Conservation (phyloP, 2,113 vertebrate genomes). For the Orthonyx spaldingii region DNA sequence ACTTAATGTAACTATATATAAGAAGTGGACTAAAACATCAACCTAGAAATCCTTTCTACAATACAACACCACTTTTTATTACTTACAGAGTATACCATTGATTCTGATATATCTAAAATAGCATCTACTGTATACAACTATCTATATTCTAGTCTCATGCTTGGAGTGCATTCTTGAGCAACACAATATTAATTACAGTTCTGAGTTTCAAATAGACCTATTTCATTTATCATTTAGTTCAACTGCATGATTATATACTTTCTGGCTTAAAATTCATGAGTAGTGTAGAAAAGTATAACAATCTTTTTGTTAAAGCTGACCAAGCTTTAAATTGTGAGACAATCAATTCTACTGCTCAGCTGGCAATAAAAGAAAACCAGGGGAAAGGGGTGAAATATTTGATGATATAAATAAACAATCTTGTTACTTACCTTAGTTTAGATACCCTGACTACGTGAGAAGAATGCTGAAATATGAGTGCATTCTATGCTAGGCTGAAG, state of each 20-base stretch:
- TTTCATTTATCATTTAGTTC: not conserved
- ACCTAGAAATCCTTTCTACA: not conserved
- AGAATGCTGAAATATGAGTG: not conserved
- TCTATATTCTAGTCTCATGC: not conserved
- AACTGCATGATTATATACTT: not conserved
- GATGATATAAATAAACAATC: not conserved
- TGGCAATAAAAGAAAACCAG: not conserved
- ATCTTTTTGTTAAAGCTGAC: not conserved
- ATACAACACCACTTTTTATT: not conserved
- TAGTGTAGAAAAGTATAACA: not conserved
- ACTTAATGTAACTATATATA: not conserved
- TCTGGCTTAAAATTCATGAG: not conserved
- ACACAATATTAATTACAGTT: not conserved
- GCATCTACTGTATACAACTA: not conserved
- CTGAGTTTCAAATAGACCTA: not conserved
- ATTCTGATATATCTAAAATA: not conserved
- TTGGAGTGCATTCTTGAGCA: not conserved
- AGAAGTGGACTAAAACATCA: not conserved
- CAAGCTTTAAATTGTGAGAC: not conserved
- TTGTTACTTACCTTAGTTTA: conserved; percentile 54
- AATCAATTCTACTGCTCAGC: not conserved
- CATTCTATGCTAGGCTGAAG: not conserved
- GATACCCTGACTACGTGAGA: not conserved
- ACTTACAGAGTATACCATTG: not conserved
- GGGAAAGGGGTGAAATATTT: not conserved